phyloP scores from a whole-genome alignment of 1,140 invertebrate genomes.

The Liolophura sinensis region DNA sequence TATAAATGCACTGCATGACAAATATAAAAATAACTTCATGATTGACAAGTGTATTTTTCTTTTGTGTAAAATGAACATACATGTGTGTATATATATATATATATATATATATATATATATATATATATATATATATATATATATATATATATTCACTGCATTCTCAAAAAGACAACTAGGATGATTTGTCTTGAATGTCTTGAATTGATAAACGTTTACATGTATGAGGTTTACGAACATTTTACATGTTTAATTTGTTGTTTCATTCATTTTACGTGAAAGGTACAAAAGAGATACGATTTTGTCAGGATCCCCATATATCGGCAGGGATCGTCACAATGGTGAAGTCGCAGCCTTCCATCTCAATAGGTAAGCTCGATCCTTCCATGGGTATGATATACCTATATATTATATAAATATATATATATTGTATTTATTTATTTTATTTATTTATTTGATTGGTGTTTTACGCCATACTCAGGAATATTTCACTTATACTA shows the following conservation, averaged over 20 bases:
- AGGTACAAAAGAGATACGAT: slow-evolving; percentile 76
- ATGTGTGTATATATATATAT: slow-evolving; percentile 3
- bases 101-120: slow-evolving; percentile 3
- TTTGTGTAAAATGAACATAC: not conserved
- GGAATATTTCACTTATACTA: too few relatives aligned
- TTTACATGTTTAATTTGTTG: not conserved
- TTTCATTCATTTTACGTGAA: slow-evolving; percentile 11
- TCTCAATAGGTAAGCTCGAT: slow-evolving; percentile 65
- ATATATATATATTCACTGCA: not conserved
- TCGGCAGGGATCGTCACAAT: slow-evolving; percentile 87
- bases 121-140: not conserved
- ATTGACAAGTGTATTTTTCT: not conserved
- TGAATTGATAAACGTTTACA: too few relatives aligned
- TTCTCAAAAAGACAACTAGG: too few relatives aligned
- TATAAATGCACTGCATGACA: not conserved
- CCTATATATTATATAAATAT: too few relatives aligned
- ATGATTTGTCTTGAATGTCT: too few relatives aligned
- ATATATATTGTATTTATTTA: too few relatives aligned
- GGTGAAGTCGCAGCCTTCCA: slow-evolving; percentile 97
- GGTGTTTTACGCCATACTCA: too few relatives aligned
- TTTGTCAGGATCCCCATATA: slow-evolving; percentile 79
- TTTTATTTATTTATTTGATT: too few relatives aligned
- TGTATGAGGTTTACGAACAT: too few relatives aligned
- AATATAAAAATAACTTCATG: not conserved
- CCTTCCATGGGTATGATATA: not conserved